Base-by-base conservation (phyloP, 2,113 vertebrate genomes). In the Physeter macrocephalus region DNA sequence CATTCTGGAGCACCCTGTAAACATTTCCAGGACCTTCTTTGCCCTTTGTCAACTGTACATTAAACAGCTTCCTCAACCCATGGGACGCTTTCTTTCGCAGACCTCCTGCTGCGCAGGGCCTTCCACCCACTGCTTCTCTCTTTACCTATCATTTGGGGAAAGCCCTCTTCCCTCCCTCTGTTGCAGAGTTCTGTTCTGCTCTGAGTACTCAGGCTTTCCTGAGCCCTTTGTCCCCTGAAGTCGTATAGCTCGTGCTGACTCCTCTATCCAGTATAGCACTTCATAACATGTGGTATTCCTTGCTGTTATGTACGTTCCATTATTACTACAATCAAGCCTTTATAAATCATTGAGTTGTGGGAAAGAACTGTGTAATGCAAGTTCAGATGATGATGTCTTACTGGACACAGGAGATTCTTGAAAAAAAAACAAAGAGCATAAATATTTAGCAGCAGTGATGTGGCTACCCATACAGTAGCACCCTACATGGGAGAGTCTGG, bases 1-100 rank as follows among this genome's bases (percentile, higher is more conserved):
- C 23, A 54, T 36, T 39, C 77, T 18, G 14, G 54, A 43, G 46
- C 66, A 9, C 61, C 75, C 23, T 0, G 7, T 75, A 88, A 97
- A 90, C 49, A 86, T 66, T 96, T 95, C 90, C 84, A 77, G 72
- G 82, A 57, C 84, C 49, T 64, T 85, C 96, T 94, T 71, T 95
- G 93, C 75, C 86, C 88, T 96, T 59, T 89, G 93, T 66, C 77
- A 81, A 7, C 34, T 46, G 34, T 88, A 85, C 61, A 41, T 64
- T 97, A 88, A 96, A 96, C 81, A 88, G 71, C 69, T 75, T 83
- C 71, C 84, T 80, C 54, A 13, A 23, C 12, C 14, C 11, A 7
- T 17, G 10, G 36, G 41, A 8, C 10, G 15, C 21, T 75, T 57
- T 72, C 69, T 59, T 90, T 85, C 85, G 36, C 39, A 88, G 85